Percentiles rank a stretch among this genome's conserved stretches.
These are phyloP conservation scores for Cepaea nemoralis DNA, from an alignment of 1,140 invertebrate species.

Conservation along the genomic window DNA sequence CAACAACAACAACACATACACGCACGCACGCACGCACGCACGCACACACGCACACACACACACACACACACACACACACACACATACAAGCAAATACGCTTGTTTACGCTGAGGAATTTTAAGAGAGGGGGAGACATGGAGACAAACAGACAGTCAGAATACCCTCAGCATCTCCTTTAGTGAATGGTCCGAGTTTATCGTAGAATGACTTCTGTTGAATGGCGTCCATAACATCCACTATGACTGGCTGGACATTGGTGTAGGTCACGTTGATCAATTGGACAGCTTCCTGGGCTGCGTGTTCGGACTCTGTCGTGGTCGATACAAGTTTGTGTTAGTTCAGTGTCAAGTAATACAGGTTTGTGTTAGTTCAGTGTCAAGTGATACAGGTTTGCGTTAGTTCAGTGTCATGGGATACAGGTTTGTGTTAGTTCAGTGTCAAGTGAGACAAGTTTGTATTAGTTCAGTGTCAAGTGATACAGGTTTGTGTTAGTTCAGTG, in stretches of 20 bases:
- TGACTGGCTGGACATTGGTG: conserved; percentile 17
- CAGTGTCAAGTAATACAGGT: too few relatives aligned
- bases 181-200: conserved; percentile 3
- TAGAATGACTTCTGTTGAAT: conserved; percentile 15
- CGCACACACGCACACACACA: background rate
- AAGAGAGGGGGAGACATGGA: too few relatives aligned
- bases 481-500: too few relatives aligned
- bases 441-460: too few relatives aligned
- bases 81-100: background rate
- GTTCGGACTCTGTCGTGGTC: background rate
- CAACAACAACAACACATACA: background rate
- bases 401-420: too few relatives aligned
- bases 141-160: background rate
- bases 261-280: background rate
- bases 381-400: too few relatives aligned
- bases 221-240: conserved; percentile 12
- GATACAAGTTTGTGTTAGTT: too few relatives aligned
- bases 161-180: conserved; percentile 16
- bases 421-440: too few relatives aligned
- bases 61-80: background rate
- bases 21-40: background rate
- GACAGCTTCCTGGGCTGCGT: conserved; percentile 3
- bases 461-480: too few relatives aligned
- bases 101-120: too few relatives aligned
- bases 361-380: too few relatives aligned